Percentiles rank a stretch among this genome's conserved stretches.
Evolutionary conservation across 2,888 invertebrate species (phyloP).

Genomic region (Platynereis dumerilii): DNA sequence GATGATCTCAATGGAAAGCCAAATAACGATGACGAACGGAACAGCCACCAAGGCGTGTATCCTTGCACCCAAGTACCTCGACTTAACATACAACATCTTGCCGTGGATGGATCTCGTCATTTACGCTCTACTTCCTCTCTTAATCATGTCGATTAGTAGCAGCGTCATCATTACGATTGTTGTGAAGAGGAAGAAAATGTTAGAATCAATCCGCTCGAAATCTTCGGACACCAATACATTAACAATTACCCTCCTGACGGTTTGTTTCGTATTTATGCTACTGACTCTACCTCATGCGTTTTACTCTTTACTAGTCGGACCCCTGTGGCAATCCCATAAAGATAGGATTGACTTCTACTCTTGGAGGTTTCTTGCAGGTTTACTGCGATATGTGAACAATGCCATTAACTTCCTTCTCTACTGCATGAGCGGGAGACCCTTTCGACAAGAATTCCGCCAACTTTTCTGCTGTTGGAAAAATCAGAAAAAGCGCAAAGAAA

Average conservation of each 20-base stretch:
- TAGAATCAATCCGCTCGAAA: too few relatives aligned
- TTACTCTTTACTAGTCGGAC: not conserved
- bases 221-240: not conserved
- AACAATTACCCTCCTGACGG: not conserved
- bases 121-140: not conserved
- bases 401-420: constrained; percentile 6
- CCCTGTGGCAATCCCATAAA: not conserved
- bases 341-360: not conserved
- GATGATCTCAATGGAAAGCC: too few relatives aligned
- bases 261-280: constrained; percentile 1
- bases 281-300: not conserved
- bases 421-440: not conserved
- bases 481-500: not conserved
- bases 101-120: not conserved
- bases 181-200: too few relatives aligned
- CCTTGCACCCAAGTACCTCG: too few relatives aligned
- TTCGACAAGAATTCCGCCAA: constrained; percentile 4
- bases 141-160: not conserved
- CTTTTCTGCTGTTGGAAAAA: not conserved
- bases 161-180: too few relatives aligned
- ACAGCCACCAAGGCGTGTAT: too few relatives aligned
- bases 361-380: not conserved
- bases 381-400: constrained; percentile 3
- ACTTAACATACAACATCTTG: too few relatives aligned
- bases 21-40: too few relatives aligned